A percentile compares a stretch with the other conserved stretches of the same genome.
phyloP scores from a whole-genome alignment of 1,140 invertebrate species.

The Zophobas atratus region DNA sequence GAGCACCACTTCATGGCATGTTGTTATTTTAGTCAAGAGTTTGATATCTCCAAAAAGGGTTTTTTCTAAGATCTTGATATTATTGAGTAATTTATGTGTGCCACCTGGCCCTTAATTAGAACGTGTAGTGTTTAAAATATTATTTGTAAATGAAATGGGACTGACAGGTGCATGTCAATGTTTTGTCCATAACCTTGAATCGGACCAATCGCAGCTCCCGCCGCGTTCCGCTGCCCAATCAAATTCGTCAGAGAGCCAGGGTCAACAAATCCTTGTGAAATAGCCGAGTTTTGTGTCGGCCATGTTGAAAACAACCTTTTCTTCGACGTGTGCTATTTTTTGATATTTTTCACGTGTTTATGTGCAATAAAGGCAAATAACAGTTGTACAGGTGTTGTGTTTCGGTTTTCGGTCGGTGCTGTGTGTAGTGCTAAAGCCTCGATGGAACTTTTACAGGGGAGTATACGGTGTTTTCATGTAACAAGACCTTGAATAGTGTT shows the following conservation, averaged over 20 bases:
- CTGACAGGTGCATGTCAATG: conserved; percentile 67
- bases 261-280: conserved; percentile 68
- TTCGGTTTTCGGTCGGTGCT: conserved; percentile 44
- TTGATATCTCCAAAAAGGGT: too few relatives aligned
- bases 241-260: conserved; percentile 63
- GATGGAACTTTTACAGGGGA: conserved; percentile 51
- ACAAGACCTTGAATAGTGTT: conserved; percentile 66
- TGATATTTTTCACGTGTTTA: conserved; percentile 56
- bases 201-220: conserved; percentile 61
- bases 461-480: conserved; percentile 63
- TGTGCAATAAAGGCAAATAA: conserved; percentile 48
- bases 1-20: neutral
- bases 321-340: conserved; percentile 66
- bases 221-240: conserved; percentile 63
- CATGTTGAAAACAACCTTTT: conserved; percentile 69
- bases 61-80: neutral
- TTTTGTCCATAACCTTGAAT: conserved; percentile 68
- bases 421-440: conserved; percentile 47
- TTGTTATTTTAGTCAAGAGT: neutral
- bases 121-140: conserved; percentile 15
- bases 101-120: neutral
- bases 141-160: conserved; percentile 47
- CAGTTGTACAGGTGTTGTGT: conserved; percentile 49
- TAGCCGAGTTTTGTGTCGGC: conserved; percentile 66
- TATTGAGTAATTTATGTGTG: neutral